Conservation (phyloP, 2,888 invertebrate species). For the Pelosia muscerda region DNA sequence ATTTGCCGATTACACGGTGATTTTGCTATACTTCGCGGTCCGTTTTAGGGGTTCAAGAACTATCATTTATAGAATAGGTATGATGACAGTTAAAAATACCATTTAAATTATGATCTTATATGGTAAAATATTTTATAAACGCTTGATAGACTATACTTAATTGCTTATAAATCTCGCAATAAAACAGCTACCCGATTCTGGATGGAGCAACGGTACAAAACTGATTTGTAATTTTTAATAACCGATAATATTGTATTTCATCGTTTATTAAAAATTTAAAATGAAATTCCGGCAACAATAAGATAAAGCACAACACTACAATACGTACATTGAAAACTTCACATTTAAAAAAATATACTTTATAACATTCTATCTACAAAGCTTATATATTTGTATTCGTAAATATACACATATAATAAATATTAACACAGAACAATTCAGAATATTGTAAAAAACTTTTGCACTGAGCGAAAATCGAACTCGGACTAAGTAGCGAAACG, state of each 20-base stretch:
- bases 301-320: too few species aligned
- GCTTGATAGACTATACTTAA: background rate
- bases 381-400: too few species aligned
- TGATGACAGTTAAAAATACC: background rate
- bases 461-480: background rate
- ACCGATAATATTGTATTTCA: too few species aligned
- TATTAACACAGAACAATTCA: too few species aligned
- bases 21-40: conserved; percentile 22
- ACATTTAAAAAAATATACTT: too few species aligned
- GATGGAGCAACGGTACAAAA: background rate
- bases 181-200: background rate
- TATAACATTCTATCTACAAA: too few species aligned
- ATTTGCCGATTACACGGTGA: conserved; percentile 44
- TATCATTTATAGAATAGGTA: background rate
- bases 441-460: background rate
- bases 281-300: too few species aligned
- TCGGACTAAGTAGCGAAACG: background rate
- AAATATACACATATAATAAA: too few species aligned
- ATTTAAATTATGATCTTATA: background rate
- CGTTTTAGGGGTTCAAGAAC: background rate
- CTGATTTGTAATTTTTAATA: too few species aligned
- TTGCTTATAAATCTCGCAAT: background rate
- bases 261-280: too few species aligned
- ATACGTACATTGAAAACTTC: too few species aligned
- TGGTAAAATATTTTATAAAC: background rate